phyloP scores from a whole-genome alignment of 1,140 invertebrate species.

The Olivierus martensii region DNA sequence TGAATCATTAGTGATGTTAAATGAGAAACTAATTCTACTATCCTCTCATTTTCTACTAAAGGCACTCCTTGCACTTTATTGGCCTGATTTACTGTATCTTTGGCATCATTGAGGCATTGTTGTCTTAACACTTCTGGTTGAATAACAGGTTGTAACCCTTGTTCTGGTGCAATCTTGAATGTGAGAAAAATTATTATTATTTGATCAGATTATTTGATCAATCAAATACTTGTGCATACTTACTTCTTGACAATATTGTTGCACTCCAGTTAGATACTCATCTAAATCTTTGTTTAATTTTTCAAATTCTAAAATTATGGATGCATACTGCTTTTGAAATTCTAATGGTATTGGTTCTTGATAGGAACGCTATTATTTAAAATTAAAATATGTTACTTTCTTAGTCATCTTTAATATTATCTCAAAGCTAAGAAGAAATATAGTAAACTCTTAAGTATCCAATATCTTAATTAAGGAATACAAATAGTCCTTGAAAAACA shows the following conservation, averaged over 20 bases:
- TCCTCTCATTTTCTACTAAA: conserved; percentile 30
- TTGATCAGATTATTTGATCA: no score
- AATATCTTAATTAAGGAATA: no score
- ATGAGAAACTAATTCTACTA: conserved; percentile 63
- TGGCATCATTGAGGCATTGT: conserved; percentile 69
- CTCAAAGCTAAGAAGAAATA: no score
- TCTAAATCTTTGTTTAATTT: conserved; percentile 78
- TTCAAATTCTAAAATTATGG: conserved; percentile 77
- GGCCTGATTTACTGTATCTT: conserved; percentile 60
- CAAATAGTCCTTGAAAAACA: no score
- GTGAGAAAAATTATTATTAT: no score
- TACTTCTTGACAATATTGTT: conserved; percentile 62
- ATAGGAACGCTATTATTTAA: conserved; percentile 47
- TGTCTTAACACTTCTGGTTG: conserved; percentile 73
- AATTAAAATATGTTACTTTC: neutral
- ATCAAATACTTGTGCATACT: neutral
- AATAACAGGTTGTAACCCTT: conserved; percentile 70
- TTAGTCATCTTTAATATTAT: no score
- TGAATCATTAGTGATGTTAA: conserved; percentile 83
- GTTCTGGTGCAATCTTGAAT: conserved; percentile 58
- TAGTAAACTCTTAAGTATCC: no score
- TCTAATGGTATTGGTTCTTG: conserved; percentile 59
- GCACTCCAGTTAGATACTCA: conserved; percentile 68
- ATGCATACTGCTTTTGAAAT: conserved; percentile 80
- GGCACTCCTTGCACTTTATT: conserved; percentile 32